Evolutionary conservation across 2,888 invertebrate genomes (phyloP), one percentile per base, ranked within the genome.

Genomic region (Drosophila putrida): DNA sequence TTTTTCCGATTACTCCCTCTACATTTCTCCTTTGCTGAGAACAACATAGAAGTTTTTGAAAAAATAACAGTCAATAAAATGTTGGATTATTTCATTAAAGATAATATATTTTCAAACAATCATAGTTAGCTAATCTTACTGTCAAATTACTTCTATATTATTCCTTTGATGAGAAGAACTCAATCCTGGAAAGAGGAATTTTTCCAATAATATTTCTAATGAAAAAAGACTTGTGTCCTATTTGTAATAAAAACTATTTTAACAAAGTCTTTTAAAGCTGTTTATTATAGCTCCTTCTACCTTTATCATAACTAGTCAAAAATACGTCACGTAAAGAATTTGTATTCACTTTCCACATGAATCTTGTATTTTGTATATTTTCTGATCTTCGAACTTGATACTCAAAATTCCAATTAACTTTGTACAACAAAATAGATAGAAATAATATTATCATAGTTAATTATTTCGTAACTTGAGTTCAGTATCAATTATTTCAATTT

Each of bases 391-490:
- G 20, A 36, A n/a, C 39, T 15, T 39, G 8, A 15, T 9, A 39
- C 9, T 39, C 8, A 8, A 15, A 9, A 15, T 9, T 39, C 5
- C 5, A 38, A 8, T 20, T 20, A 20, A 20, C 2, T 20, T 20
- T 3, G 3, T 20, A 20, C 20, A 20, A 20, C 20, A 20, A 3
- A 20, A 2, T 20, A 20, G 3, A 20, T 3, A 20, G 20, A 20
- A 20, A 20, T 20, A 20, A 20, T 20, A 20, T 20, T 20, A 20
- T 54, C 31, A 31, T 20, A 33, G 25, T 43, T 43, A 43, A 55
- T 55, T 43, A 46, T 70, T 71, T 62, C 60, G 74, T 33, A 75
- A 75, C 49, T 49, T 25, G 6, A 25, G 25, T 35, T 36, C 39
- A 20, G 46, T 43, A 33, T 36, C 28, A 41, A 55, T 59, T 53